A percentile compares a stretch with the other conserved stretches of the same genome.
phyloP scores from a whole-genome alignment of 2,797 vertebrate species.

The Ara ararauna region DNA sequence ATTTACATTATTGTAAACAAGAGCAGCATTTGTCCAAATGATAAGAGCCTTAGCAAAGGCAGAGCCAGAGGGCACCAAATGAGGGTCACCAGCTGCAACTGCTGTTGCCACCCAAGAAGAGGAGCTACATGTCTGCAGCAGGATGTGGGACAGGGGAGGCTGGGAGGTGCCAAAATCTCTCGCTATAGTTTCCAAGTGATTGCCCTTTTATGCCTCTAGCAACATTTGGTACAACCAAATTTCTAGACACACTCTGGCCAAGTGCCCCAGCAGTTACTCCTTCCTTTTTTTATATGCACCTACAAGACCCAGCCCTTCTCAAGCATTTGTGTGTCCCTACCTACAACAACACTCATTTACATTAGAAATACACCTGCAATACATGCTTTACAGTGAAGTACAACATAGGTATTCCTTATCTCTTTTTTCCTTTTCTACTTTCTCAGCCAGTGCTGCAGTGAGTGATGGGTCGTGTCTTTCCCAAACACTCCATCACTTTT shows the following conservation, averaged over 20 bases:
- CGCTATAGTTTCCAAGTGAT: accelerated
- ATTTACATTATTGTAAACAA: not conserved
- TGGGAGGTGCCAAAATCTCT: not conserved
- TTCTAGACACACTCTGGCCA: accelerated
- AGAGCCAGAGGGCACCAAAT: not conserved
- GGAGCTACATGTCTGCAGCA: not conserved
- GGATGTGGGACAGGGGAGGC: not conserved
- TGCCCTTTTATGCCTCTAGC: not conserved
- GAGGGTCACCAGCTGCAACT: slow-evolving; percentile 17
- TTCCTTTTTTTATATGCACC: not conserved
- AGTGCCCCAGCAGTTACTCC: not conserved
- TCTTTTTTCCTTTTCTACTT: not conserved
- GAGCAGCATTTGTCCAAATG: not conserved
- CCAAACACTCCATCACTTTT: not conserved
- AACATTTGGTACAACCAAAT: not conserved
- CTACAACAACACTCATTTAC: not conserved
- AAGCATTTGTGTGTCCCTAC: not conserved
- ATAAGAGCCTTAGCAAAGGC: not conserved
- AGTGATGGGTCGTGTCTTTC: not conserved
- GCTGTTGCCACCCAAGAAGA: slow-evolving; percentile 16
- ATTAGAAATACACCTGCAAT: not conserved
- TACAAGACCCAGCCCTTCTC: not conserved
- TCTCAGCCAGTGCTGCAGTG: not conserved
- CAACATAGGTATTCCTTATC: no score
- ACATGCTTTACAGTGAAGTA: not conserved